Evolutionary conservation across 2,888 invertebrate genomes (phyloP).

Genomic region (Napeogenes inachia): DNA sequence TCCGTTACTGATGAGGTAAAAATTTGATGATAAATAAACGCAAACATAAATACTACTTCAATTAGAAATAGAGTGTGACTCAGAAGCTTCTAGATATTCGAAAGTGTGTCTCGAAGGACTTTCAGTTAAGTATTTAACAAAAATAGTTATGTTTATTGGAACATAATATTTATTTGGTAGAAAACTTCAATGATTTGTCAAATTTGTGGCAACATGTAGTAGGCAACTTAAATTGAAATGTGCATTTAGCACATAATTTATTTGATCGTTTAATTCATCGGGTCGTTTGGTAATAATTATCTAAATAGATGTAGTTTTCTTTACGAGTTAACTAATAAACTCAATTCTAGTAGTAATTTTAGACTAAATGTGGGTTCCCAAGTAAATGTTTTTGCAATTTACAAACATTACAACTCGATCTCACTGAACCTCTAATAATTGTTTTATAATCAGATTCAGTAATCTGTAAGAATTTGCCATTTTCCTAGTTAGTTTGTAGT

Average conservation of each 20-base stretch:
- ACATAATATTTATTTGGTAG: no score
- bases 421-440: background rate
- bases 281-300: background rate
- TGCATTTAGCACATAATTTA: background rate
- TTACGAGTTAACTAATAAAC: background rate
- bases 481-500: slow-evolving; percentile 33
- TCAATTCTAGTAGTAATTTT: background rate
- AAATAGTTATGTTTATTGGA: no score
- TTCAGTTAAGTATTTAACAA: no score
- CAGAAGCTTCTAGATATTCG: no score
- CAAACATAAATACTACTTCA: no score
- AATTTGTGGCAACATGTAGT: background rate
- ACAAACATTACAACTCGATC: background rate
- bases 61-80: no score
- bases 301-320: background rate
- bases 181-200: no score
- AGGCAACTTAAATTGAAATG: background rate
- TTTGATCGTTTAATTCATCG: background rate
- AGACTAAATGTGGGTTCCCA: background rate
- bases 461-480: slow-evolving; percentile 16
- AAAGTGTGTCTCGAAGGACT: no score
- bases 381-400: background rate
- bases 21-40: no score
- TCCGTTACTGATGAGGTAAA: no score
- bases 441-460: background rate